These are phyloP conservation scores for Hymenopus coronatus DNA, from an alignment of 2,888 invertebrate genomes.

Conservation along the genomic window DNA sequence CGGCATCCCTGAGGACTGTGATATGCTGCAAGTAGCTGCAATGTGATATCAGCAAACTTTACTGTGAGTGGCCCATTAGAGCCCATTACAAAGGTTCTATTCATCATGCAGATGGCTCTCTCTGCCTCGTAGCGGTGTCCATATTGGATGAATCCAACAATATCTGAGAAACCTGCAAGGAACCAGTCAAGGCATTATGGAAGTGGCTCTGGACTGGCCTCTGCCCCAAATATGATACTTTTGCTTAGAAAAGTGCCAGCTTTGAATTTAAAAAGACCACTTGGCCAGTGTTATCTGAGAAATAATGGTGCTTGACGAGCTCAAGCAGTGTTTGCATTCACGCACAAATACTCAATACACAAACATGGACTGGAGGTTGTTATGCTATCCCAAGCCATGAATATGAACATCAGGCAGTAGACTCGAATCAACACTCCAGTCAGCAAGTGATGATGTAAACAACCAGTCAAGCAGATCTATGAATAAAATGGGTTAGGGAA, in stretches of 20 bases:
- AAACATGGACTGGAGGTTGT: not conserved
- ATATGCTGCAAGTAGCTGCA: too few relatives aligned
- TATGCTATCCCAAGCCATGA: constrained; percentile 15
- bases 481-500: not conserved
- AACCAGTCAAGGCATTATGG: constrained; percentile 5
- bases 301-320: not conserved
- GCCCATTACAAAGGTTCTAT: constrained; percentile 83
- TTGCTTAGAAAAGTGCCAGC: not conserved
- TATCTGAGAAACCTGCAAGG: constrained; percentile 79
- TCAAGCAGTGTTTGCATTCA: not conserved
- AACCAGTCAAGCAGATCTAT: not conserved
- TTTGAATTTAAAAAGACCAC: not conserved
- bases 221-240: not conserved
- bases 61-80: constrained; percentile 87
- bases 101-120: constrained; percentile 84
- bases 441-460: not conserved
- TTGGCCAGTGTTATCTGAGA: not conserved
- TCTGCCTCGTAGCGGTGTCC: constrained; percentile 89
- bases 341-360: not conserved
- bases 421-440: not conserved
- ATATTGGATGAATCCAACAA: constrained; percentile 90
- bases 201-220: not conserved
- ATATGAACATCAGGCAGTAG: constrained; percentile 28
- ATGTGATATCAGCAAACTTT: constrained; percentile 91
- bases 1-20: constrained; percentile 75